phyloP scores from a whole-genome alignment of 2,113 vertebrate genomes.

The human (Homo sapiens) region DNA sequence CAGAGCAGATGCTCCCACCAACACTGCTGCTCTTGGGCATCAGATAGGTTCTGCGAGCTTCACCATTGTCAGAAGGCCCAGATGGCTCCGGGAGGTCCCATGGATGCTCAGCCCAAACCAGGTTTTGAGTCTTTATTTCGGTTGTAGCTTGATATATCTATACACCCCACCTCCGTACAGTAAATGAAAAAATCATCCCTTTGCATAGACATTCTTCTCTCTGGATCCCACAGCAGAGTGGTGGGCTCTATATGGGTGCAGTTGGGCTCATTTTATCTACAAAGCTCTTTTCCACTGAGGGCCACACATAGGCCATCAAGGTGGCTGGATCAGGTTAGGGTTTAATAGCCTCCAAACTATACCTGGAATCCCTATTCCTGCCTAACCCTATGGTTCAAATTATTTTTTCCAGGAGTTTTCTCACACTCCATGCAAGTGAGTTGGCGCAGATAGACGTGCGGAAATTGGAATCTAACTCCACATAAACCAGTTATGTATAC shows the following conservation, averaged over 20 bases:
- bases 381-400: neutral
- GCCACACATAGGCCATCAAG: neutral
- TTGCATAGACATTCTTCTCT: neutral
- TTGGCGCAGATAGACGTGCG: neutral
- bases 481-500: neutral
- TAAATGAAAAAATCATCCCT: neutral
- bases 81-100: neutral
- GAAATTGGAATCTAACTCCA: conserved; percentile 1
- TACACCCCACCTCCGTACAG: neutral
- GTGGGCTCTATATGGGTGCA: neutral
- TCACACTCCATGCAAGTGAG: neutral
- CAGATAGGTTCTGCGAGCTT: neutral
- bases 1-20: neutral
- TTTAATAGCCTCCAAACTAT: neutral
- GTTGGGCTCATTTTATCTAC: neutral
- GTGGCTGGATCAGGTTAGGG: neutral
- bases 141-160: neutral
- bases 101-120: neutral
- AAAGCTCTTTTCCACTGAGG: neutral
- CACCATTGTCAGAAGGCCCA: neutral
- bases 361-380: neutral
- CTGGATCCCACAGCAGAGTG: neutral
- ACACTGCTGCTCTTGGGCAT: neutral
- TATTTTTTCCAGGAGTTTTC: neutral
- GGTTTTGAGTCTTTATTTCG: neutral